phyloP scores from a whole-genome alignment of 1,140 invertebrate genomes.

The Schlechtendalia chinensis region DNA sequence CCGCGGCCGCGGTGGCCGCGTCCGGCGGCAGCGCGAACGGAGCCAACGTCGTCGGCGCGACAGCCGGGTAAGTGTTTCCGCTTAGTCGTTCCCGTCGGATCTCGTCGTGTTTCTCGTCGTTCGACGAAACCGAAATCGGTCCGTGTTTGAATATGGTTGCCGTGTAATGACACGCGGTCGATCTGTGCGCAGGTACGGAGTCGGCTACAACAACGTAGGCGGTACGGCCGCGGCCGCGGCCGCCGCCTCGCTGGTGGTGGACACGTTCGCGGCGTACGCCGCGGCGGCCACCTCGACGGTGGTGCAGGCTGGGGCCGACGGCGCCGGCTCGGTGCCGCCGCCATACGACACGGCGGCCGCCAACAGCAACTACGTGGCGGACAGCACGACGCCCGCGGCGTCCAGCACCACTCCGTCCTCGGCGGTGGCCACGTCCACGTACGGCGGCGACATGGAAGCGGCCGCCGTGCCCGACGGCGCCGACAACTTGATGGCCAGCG shows the following conservation, averaged over 20 bases:
- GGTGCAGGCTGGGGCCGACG: not conserved
- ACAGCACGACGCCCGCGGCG: slow-evolving; percentile 35
- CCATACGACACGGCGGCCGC: slow-evolving; percentile 19
- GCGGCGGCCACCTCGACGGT: slow-evolving; percentile 29
- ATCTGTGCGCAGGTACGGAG: not conserved
- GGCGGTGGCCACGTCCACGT: slow-evolving; percentile 29
- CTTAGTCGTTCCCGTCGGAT: no score
- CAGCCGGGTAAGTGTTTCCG: slow-evolving; percentile 8
- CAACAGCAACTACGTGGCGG: slow-evolving; percentile 33
- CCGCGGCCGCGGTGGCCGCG: slow-evolving; percentile 23
- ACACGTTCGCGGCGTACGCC: slow-evolving; percentile 42
- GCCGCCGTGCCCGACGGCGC: not conserved
- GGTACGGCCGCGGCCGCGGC: slow-evolving; percentile 20
- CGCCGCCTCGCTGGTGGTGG: slow-evolving; percentile 25
- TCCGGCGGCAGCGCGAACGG: not conserved
- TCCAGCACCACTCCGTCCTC: slow-evolving; percentile 33
- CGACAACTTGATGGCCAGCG: slow-evolving; percentile 27
- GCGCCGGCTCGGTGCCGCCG: slow-evolving; percentile 10
- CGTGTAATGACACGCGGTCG: no score
- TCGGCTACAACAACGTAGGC: not conserved
- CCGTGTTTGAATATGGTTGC: no score
- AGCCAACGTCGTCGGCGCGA: not conserved
- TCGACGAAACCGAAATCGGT: no score
- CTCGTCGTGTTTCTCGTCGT: no score
- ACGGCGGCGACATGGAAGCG: slow-evolving; percentile 40